These are phyloP conservation scores for Callyntrura guangdongensis DNA, from an alignment of 2,888 invertebrate genomes.

Conservation along the genomic window DNA sequence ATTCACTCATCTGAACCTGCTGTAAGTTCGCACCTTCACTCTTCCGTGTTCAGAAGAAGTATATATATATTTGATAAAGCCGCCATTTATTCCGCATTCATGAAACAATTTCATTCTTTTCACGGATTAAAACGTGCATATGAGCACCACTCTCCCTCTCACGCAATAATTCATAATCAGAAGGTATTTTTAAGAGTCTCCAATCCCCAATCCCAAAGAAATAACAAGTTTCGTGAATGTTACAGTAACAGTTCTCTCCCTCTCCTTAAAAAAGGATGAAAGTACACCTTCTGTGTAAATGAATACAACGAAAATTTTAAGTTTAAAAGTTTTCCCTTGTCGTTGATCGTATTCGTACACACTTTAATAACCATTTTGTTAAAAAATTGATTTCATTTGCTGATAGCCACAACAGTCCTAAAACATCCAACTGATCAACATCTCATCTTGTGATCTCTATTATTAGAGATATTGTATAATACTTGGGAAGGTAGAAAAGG, in stretches of 20 bases:
- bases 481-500: neutral
- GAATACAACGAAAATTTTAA: no score
- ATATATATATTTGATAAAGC: neutral
- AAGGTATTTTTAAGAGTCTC: no score
- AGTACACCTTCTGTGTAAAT: no score
- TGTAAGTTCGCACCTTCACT: neutral
- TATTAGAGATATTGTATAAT: neutral
- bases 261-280: no score
- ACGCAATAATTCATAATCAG: no score
- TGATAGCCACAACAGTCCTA: neutral
- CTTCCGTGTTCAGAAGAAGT: neutral
- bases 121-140: constrained; percentile 5
- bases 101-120: constrained; percentile 22
- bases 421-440: neutral
- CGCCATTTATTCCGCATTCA: constrained; percentile 4
- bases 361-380: neutral
- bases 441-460: neutral
- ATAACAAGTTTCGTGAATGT: no score
- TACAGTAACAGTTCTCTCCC: no score
- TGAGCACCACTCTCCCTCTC: neutral
- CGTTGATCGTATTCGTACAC: no score
- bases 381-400: neutral
- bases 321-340: no score
- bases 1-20: constrained; percentile 28
- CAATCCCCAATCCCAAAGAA: no score